A percentile compares a stretch with the other conserved stretches of the same genome.
phyloP scores from a whole-genome alignment of 2,113 vertebrate species.

The Onychostoma macrolepis region DNA sequence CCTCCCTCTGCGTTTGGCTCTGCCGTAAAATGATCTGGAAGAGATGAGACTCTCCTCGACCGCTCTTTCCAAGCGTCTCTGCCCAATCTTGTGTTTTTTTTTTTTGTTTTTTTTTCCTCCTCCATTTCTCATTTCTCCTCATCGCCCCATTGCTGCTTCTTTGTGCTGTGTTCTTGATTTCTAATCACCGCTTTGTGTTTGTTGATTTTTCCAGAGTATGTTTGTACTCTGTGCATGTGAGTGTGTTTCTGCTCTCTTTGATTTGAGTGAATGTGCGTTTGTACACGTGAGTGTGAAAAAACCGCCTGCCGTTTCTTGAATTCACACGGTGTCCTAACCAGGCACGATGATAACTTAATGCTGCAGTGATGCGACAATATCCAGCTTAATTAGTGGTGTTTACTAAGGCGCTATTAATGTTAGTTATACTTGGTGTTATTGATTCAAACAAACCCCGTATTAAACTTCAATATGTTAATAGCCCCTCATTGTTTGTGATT shows the following conservation, averaged over 20 bases:
- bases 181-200: slow-evolving; percentile 37
- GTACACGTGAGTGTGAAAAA: neutral
- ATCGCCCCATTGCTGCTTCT: slow-evolving; percentile 3
- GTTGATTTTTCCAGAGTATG: slow-evolving; percentile 32
- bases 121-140: neutral
- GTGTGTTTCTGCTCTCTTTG: slow-evolving; percentile 18
- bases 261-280: neutral
- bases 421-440: neutral
- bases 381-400: neutral
- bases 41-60: slow-evolving; percentile 12
- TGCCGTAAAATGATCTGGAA: slow-evolving; percentile 20
- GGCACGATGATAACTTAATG: neutral
- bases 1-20: slow-evolving; percentile 24
- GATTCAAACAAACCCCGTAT: neutral
- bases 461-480: neutral
- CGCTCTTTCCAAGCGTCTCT: slow-evolving; percentile 32
- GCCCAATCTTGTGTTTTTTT: neutral
- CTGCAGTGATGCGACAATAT: neutral
- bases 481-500: neutral
- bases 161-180: slow-evolving; percentile 27
- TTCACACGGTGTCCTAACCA: neutral
- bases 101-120: neutral
- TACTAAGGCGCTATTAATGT: neutral
- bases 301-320: neutral
- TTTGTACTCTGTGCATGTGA: neutral